Evolutionary conservation across 2,888 invertebrate species (phyloP).

Genomic region (Eupithecia subfuscata): DNA sequence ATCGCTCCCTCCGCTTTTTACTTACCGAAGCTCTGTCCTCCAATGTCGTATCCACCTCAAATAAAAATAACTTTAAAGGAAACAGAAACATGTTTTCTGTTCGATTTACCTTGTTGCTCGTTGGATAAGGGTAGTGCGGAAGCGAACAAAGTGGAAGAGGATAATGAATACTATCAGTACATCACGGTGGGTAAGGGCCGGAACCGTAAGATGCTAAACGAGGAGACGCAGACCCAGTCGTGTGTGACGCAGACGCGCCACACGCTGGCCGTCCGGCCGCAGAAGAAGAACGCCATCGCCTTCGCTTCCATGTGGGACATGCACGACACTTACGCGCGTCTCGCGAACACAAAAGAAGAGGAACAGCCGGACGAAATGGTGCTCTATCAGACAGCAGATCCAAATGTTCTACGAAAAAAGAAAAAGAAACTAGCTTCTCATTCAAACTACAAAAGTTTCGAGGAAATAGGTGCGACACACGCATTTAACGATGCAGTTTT

Average conservation of each 20-base stretch:
- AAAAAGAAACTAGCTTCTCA: constrained; percentile 45
- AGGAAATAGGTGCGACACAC: constrained; percentile 59
- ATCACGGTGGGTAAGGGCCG: constrained; percentile 87
- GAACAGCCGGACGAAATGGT: constrained; percentile 78
- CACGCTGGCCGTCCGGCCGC: constrained; percentile 83
- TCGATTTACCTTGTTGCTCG: constrained; percentile 86
- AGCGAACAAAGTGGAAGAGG: constrained; percentile 82
- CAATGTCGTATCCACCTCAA: constrained; percentile 79
- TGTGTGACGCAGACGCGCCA: constrained; percentile 86
- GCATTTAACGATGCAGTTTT: constrained; percentile 86
- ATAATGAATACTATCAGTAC: constrained; percentile 87
- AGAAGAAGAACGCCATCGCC: constrained; percentile 82
- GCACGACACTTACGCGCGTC: constrained; percentile 86
- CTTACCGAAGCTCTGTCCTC: constrained; percentile 62
- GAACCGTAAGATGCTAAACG: constrained; percentile 86
- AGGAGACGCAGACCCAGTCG: constrained; percentile 88
- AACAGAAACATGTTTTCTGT: constrained; percentile 86
- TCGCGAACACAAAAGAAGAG: constrained; percentile 60
- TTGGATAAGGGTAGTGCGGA: constrained; percentile 85
- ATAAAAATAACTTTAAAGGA: constrained; percentile 87
- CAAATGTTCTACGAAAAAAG: constrained; percentile 64
- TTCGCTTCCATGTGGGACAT: constrained; percentile 92
- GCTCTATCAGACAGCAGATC: constrained; percentile 70
- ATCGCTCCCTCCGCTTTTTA: constrained; percentile 74
- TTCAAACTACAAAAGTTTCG: constrained; percentile 57